Evolutionary conservation across 2,797 vertebrate species (phyloP).

Genomic region (Xenentodon cancila): DNA sequence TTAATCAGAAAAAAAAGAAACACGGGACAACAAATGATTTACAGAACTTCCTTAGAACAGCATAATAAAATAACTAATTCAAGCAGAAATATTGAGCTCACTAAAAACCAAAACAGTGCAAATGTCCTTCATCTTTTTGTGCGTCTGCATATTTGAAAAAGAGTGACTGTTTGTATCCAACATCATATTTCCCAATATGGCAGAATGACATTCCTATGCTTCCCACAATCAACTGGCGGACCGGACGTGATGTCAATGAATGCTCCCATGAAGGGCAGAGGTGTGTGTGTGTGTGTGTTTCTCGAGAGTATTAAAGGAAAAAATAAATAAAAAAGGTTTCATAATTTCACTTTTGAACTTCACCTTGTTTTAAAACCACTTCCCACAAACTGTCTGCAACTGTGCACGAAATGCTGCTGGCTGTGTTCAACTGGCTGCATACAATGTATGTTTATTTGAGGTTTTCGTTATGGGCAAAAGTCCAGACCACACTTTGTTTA

Average conservation of each 20-base stretch:
- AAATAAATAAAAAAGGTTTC: conserved; percentile 25
- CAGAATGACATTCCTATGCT: conserved; percentile 68
- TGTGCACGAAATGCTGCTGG: conserved; percentile 33
- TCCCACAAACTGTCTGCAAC: conserved; percentile 30
- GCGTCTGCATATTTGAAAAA: conserved; percentile 4
- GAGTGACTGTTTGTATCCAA: conserved; percentile 35
- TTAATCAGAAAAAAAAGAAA: too few relatives aligned
- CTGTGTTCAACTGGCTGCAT: conserved; percentile 16
- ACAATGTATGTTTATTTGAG: conserved; percentile 35
- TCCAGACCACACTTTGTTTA: conserved; percentile 51
- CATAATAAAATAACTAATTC: neutral
- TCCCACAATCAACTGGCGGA: conserved; percentile 76
- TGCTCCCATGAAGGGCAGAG: conserved; percentile 61
- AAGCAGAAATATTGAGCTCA: neutral
- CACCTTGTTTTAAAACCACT: conserved; percentile 52
- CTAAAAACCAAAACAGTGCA: neutral
- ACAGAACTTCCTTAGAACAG: neutral
- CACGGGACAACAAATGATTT: too few relatives aligned
- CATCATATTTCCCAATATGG: conserved; percentile 75
- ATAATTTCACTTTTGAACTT: conserved; percentile 36
- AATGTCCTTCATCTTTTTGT: conserved; percentile 21
- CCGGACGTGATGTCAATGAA: conserved; percentile 69
- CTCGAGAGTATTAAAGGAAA: neutral
- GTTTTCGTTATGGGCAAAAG: conserved; percentile 52
- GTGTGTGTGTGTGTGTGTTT: conserved; percentile 34